These are phyloP conservation scores for Amphibalanus amphitrite DNA, from an alignment of 1,140 invertebrate genomes.

Conservation along the genomic window DNA sequence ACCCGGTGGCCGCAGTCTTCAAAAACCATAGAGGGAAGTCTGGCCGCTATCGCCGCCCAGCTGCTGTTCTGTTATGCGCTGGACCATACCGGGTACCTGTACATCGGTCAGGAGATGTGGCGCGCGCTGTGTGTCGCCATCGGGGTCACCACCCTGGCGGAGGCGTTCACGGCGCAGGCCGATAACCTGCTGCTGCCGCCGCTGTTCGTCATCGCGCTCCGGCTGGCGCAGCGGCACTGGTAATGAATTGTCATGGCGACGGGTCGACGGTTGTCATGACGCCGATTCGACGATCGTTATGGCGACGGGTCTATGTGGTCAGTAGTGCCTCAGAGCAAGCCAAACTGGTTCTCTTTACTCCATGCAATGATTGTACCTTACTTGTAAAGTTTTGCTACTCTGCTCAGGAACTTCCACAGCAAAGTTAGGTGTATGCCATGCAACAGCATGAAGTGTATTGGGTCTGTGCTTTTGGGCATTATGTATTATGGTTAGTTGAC, in stretches of 20 bases:
- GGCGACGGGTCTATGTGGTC: neutral
- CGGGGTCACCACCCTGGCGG: neutral
- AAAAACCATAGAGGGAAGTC: neutral
- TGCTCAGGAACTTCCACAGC: too few relatives aligned
- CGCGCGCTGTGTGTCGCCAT: neutral
- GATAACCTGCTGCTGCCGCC: neutral
- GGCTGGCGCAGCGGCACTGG: neutral
- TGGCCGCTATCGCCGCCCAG: neutral
- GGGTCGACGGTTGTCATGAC: neutral
- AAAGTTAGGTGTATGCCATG: too few relatives aligned
- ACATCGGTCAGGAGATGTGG: neutral
- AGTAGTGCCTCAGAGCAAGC: neutral
- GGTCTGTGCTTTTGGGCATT: too few relatives aligned
- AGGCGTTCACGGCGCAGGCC: neutral
- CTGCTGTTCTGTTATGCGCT: neutral
- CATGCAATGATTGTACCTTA: neutral
- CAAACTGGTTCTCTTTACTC: constrained; percentile 2
- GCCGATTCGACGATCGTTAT: neutral
- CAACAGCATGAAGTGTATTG: too few relatives aligned
- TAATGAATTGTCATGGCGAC: neutral
- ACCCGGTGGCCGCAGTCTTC: neutral
- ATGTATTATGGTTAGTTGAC: too few relatives aligned
- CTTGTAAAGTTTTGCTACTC: too few relatives aligned
- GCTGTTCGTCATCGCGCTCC: neutral
- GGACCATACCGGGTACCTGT: neutral